Base-by-base conservation (phyloP, 2,888 invertebrate species). In the Eristalis arbustorum region DNA sequence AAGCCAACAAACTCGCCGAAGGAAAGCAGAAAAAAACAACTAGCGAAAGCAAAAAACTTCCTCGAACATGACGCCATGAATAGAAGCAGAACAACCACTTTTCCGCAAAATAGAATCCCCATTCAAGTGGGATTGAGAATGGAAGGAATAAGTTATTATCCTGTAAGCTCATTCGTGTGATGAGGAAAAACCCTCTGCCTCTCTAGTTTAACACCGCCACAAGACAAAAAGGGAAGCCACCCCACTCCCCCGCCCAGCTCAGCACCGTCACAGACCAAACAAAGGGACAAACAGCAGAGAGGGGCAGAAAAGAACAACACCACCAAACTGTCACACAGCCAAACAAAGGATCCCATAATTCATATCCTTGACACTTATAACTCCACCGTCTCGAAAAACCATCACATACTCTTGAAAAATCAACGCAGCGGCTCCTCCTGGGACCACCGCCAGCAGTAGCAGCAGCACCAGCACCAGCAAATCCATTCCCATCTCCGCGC, bases 301-400 rank as follows among this genome's bases (percentile, higher is more conserved):
- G 5, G 5, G 71, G 42, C 34, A 77, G 63, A 73, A 78, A 85
- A 85, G 49, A 49, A 49, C 49, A 49, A 49, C 49, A 49, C 49
- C 49, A 49, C 49, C 18, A 10, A 18, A 18, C 49, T 85, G 85
- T 82, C 77, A 78, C 34, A 77, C 18, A 49, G 18, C 49, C 49
- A 22, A 22, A 77, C 64, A 77, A 81, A 77, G 82, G 69, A 13
- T 74, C 72, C 83, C 78, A 87, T 87, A 87, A 83, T 78, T 85
- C 82, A 85, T 83, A 87, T 87, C 87, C 83, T 87, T 87, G 87
- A 87, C 87, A 87, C 87, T 87, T 87, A 64, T 74, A 87, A 79
- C 79, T 83, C 75, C 68, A 82, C 83, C 79, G 87, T 87, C 87
- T 87, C 78, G 49, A 25, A 75, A 79, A 83, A 83, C 74, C 78